Evolutionary conservation across 1,140 invertebrate species (phyloP), one percentile per base, ranked within the genome.

Genomic region (Diorhabda sublineata): DNA sequence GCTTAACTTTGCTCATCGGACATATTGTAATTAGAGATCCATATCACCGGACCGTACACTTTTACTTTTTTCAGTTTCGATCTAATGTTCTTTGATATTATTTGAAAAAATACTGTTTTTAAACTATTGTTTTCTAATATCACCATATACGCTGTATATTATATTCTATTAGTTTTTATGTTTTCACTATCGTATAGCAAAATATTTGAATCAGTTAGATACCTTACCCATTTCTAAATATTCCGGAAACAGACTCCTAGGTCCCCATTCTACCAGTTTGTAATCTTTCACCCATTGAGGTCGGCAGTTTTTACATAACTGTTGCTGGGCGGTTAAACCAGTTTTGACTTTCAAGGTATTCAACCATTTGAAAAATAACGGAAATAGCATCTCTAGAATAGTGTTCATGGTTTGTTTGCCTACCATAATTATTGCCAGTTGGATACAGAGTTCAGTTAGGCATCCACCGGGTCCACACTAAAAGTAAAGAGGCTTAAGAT

Each of bases 401-500:
- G 95, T 95, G 82, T 95, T 97, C 78, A 97, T 88, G n/a, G 93
- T 87, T 83, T 98, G 96, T 82, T 98, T 98, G 44, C 95, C 96
- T 45, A 98, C 88, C 95, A 98, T 97, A 73, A 98, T 96, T 74
- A 98, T 97, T 4, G 91, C 91, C 68, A 98, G 80, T 80, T 98
- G 95, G 71, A 98, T 96, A 70, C 92, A 96, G 3, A 98, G 84
- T 82, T 98, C 96, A 67, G 95, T 89, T 0, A 98, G 82, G 79
- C 95, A 98, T 3, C 96, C 96, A 4, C 95, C 93, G 2, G 94
- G 93, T 5, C 89, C 88, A 75, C 91, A 92, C 87, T 90, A 74
- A 45, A 79, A 61, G 9, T 42, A 41, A 3, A 8, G 26, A 26
- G 26, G 26, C 26, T 26, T 26, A n/a, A 11, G 11, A 11, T 11